phyloP scores from a whole-genome alignment of 2,113 vertebrate genomes.

The Oryzias woworae region DNA sequence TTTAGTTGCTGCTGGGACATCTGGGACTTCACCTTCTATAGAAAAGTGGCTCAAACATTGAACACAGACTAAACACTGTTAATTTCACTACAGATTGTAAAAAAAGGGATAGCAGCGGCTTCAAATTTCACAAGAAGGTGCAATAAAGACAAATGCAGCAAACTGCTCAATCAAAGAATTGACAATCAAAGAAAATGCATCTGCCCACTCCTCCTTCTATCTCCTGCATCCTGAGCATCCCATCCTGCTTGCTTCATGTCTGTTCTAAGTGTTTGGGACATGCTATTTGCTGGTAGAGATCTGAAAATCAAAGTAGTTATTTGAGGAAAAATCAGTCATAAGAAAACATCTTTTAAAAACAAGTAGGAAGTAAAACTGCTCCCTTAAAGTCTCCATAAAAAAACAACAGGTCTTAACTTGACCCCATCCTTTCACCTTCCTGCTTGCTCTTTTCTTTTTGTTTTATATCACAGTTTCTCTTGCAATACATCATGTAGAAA shows the following conservation, averaged over 20 bases:
- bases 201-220: slow-evolving; percentile 24
- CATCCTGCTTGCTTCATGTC: slow-evolving; percentile 16
- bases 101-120: slow-evolving; percentile 37
- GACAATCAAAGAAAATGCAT: slow-evolving; percentile 45
- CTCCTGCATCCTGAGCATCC: slow-evolving; percentile 19
- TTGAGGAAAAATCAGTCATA: no score
- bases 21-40: no score
- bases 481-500: slow-evolving; percentile 50
- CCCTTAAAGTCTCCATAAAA: not conserved
- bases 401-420: slow-evolving; percentile 22
- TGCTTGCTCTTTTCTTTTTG: slow-evolving; percentile 50
- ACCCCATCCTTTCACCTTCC: slow-evolving; percentile 33
- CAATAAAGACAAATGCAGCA: slow-evolving; percentile 73
- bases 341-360: not conserved
- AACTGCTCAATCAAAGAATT: slow-evolving; percentile 48
- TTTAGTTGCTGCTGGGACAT: no score
- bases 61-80: not conserved
- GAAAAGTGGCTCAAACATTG: no score
- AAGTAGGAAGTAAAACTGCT: not conserved
- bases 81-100: slow-evolving; percentile 46
- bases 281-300: not conserved
- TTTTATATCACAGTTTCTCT: slow-evolving; percentile 47
- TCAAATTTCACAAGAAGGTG: slow-evolving; percentile 56
- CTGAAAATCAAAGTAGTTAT: no score
- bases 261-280: slow-evolving; percentile 23